Conservation (phyloP, 2,888 invertebrate species). For the Athripsodes cinereus region DNA sequence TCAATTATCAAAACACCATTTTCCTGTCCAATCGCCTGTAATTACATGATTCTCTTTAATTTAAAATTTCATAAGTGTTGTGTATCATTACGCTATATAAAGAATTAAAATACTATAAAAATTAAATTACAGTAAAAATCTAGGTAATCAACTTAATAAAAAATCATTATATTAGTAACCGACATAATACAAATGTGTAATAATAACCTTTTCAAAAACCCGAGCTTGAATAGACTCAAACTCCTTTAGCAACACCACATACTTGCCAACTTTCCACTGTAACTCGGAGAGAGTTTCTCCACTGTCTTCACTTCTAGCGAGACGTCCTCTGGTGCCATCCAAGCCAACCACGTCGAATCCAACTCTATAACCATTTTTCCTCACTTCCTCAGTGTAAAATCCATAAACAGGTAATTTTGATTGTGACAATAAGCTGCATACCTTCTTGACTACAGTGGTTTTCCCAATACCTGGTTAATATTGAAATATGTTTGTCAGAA, state of each 20-base stretch:
- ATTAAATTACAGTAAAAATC: no score
- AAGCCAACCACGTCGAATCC: conserved; percentile 59
- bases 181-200: no score
- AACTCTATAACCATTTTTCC: conserved; percentile 45
- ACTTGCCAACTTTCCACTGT: conserved; percentile 52
- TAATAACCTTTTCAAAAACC: conserved; percentile 32
- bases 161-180: no score
- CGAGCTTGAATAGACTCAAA: conserved; percentile 56
- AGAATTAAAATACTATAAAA: no score
- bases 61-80: no score
- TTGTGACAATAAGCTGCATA: conserved; percentile 35
- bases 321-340: conserved; percentile 38
- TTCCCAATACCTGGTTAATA: conserved; percentile 56
- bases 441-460: conserved; percentile 55
- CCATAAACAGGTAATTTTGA: conserved; percentile 42
- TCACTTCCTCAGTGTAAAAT: conserved; percentile 62
- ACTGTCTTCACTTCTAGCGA: conserved; percentile 41
- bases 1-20: conserved; percentile 58
- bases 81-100: no score
- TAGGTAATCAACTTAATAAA: no score
- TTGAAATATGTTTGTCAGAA: no score
- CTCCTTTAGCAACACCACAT: conserved; percentile 53
- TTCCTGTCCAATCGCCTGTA: no score
- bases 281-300: conserved; percentile 19
- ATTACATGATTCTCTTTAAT: no score